phyloP scores from a whole-genome alignment of 2,888 invertebrate genomes.

The Parascotia fuliginaria region DNA sequence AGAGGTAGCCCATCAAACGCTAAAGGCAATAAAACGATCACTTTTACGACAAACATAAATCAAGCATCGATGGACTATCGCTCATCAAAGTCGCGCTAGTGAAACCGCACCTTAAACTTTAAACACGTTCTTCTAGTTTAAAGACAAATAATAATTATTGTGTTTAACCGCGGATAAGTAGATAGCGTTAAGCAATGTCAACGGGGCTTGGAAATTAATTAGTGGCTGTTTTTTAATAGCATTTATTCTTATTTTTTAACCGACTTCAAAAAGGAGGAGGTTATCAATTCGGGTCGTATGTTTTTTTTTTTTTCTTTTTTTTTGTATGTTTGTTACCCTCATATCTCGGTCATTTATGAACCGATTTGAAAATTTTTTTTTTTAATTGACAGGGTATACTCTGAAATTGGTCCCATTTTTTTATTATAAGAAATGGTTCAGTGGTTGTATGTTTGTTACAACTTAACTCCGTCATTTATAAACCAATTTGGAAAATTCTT shows the following conservation, averaged over 20 bases:
- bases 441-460: no score
- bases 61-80: constrained; percentile 69
- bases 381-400: no score
- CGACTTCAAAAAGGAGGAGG: no score
- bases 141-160: constrained; percentile 42
- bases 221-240: neutral
- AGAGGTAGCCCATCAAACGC: constrained; percentile 55
- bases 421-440: no score
- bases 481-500: no score
- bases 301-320: no score
- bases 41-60: constrained; percentile 75
- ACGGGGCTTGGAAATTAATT: constrained; percentile 15
- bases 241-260: neutral
- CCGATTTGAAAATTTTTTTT: no score
- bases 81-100: constrained; percentile 46
- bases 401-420: no score
- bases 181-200: constrained; percentile 35
- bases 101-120: constrained; percentile 46
- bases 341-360: no score
- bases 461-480: no score
- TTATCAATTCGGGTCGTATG: no score
- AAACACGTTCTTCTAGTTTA: constrained; percentile 39
- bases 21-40: constrained; percentile 71
- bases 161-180: constrained; percentile 29
- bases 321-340: no score